These are phyloP conservation scores for Sminthopsis crassicaudata DNA, from an alignment of 2,113 vertebrate species.

Conservation along the genomic window DNA sequence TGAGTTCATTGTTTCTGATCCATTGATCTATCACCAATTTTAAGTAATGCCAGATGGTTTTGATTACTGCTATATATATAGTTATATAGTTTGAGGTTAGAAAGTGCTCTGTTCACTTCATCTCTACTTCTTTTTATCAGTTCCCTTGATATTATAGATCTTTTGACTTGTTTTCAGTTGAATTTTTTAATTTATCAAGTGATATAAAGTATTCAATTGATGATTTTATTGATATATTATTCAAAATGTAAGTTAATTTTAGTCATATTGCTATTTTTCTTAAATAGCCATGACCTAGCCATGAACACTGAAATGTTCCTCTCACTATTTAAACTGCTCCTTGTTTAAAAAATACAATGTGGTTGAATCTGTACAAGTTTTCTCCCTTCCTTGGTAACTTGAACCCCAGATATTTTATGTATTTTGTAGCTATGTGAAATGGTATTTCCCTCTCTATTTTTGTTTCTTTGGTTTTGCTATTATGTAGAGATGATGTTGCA, in stretches of 20 bases:
- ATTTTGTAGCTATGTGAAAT: background rate
- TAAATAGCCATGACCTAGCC: background rate
- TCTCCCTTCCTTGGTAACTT: background rate
- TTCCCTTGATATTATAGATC: background rate
- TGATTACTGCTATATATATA: background rate
- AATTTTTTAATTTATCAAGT: background rate
- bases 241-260: background rate
- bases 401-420: background rate
- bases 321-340: background rate
- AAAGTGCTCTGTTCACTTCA: background rate
- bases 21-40: background rate
- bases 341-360: background rate
- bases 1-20: background rate
- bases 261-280: background rate
- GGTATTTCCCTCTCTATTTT: background rate
- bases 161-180: background rate
- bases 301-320: background rate
- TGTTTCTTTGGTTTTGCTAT: background rate
- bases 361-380: background rate
- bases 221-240: background rate
- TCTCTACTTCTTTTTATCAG: background rate
- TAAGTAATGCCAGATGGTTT: background rate
- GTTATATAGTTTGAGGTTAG: background rate
- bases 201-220: background rate
- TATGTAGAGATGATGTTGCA: background rate